These are phyloP conservation scores for Probosciger aterrimus DNA, from an alignment of 2,113 vertebrate genomes.

Conservation along the genomic window DNA sequence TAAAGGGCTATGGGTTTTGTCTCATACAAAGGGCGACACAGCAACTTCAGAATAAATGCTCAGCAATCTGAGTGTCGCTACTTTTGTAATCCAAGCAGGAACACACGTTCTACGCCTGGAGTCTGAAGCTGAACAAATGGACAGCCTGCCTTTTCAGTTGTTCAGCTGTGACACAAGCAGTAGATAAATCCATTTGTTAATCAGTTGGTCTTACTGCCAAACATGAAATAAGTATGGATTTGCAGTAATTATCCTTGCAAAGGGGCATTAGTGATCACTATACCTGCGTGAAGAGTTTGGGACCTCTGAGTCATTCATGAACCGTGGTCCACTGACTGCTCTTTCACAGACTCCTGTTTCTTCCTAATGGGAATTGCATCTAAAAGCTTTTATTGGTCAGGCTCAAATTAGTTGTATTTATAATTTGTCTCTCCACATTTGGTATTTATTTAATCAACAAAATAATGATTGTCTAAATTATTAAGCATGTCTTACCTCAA, in stretches of 20 bases:
- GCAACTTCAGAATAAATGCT: neutral
- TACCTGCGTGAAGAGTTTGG: neutral
- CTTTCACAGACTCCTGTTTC: neutral
- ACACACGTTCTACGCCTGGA: neutral
- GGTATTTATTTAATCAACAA: conserved; percentile 18
- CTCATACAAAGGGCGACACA: neutral
- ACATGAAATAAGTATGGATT: neutral
- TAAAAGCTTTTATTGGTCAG: conserved; percentile 18
- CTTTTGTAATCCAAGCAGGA: neutral
- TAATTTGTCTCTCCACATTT: conserved; percentile 11
- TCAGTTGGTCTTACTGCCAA: neutral
- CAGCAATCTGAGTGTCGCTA: neutral
- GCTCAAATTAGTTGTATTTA: neutral
- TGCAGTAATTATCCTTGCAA: neutral
- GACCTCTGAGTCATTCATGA: neutral
- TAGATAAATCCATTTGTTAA: conserved; percentile 1
- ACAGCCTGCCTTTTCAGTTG: neutral
- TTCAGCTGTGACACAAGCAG: neutral
- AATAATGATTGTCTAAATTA: neutral
- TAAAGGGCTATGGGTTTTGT: neutral
- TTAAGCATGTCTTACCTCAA: neutral
- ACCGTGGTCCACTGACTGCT: neutral
- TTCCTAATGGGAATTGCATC: neutral
- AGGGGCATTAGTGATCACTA: neutral
- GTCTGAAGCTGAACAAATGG: neutral